Evolutionary conservation across 2,888 invertebrate species (phyloP).

Genomic region (Drosophila subquinaria): DNA sequence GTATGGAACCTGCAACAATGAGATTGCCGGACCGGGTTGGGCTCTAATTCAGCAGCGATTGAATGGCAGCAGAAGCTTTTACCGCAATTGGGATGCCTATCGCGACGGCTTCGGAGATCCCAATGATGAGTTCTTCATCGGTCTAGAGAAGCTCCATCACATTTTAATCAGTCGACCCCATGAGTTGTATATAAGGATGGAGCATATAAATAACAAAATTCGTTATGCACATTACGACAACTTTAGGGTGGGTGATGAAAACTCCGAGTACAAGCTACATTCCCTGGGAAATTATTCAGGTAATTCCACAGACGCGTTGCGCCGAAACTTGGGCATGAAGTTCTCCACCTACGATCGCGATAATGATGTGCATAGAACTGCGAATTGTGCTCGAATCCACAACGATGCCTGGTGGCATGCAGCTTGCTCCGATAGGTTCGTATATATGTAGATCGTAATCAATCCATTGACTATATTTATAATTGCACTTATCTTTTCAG

Average conservation of each 20-base stretch:
- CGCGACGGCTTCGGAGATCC: slow-evolving; percentile 11
- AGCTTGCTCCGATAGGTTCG: slow-evolving; percentile 12
- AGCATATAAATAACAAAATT: background rate
- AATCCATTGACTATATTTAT: background rate
- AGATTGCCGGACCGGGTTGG: slow-evolving; percentile 15
- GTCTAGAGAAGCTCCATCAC: slow-evolving; percentile 16
- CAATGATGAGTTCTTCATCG: slow-evolving; percentile 14
- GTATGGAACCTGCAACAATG: background rate
- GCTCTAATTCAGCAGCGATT: slow-evolving; percentile 10
- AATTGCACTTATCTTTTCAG: background rate
- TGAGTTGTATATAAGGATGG: slow-evolving; percentile 6
- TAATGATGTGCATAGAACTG: background rate
- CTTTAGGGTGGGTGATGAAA: slow-evolving; percentile 10
- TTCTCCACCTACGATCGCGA: slow-evolving; percentile 25
- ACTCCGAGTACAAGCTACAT: background rate
- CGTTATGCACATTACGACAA: slow-evolving; percentile 12
- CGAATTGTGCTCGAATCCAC: slow-evolving; percentile 5
- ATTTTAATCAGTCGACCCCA: slow-evolving; percentile 7
- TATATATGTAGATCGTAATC: background rate
- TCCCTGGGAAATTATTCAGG: slow-evolving; percentile 7
- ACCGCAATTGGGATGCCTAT: slow-evolving; percentile 3
- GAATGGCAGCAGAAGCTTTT: background rate
- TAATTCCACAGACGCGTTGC: slow-evolving; percentile 6
- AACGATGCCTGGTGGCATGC: slow-evolving; percentile 29
- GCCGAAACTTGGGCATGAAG: background rate